Percentiles rank a stretch among this genome's conserved stretches.
phyloP scores from a whole-genome alignment of 1,140 invertebrate genomes.

The Caenorhabditis latens region DNA sequence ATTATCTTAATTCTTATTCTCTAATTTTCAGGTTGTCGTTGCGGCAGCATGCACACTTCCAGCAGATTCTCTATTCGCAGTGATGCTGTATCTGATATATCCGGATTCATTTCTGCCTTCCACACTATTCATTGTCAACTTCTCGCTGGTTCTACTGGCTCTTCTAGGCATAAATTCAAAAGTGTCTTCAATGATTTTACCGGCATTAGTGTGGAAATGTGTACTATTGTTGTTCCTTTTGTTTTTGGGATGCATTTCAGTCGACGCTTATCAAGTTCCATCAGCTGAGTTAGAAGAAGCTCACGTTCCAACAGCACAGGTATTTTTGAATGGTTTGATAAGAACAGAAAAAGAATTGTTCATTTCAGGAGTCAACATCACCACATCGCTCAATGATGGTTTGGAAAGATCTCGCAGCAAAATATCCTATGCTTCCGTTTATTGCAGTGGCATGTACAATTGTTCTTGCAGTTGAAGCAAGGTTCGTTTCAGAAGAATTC shows the following conservation, averaged over 20 bases:
- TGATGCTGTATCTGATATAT: constrained; percentile 50
- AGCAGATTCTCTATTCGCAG: constrained; percentile 49
- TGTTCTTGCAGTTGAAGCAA: constrained; percentile 46
- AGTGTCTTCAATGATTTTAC: constrained; percentile 37
- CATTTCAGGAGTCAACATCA: background rate
- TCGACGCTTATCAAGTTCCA: constrained; percentile 47
- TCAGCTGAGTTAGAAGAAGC: constrained; percentile 8
- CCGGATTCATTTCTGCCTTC: constrained; percentile 29
- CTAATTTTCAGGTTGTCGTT: constrained; percentile 35
- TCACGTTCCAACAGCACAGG: constrained; percentile 10
- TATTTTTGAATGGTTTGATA: background rate
- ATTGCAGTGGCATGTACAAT: constrained; percentile 37
- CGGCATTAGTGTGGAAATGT: constrained; percentile 47
- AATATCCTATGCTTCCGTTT: constrained; percentile 44
- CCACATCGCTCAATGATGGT: constrained; percentile 39
- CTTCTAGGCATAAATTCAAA: constrained; percentile 42
- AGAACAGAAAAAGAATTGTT: background rate
- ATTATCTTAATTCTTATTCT: no score
- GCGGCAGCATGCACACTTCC: constrained; percentile 47
- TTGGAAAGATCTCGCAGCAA: constrained; percentile 25
- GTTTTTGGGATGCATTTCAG: constrained; percentile 49
- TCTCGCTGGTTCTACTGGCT: constrained; percentile 37
- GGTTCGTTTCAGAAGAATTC: background rate
- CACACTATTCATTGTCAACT: constrained; percentile 47
- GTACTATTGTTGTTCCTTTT: constrained; percentile 29